Conservation (phyloP, 2,797 vertebrate genomes). For the Melanotaenia parkinsoni region DNA sequence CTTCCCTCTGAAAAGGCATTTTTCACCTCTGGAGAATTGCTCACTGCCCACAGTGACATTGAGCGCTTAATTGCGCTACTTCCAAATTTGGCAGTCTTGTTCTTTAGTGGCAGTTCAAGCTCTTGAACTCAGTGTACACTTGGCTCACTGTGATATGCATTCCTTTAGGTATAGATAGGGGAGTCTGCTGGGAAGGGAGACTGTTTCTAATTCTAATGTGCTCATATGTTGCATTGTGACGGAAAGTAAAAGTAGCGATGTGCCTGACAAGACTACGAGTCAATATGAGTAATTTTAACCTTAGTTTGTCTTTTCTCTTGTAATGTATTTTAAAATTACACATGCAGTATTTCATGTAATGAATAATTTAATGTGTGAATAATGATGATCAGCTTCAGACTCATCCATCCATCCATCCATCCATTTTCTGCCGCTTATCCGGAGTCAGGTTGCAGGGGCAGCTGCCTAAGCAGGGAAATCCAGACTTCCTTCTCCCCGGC, state of each 20-base stretch:
- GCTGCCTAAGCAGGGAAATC: too few species aligned
- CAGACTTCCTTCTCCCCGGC: too few species aligned
- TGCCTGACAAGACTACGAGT: constrained; percentile 11
- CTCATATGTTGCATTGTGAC: constrained; percentile 36
- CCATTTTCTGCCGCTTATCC: too few species aligned
- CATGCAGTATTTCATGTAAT: constrained; percentile 27
- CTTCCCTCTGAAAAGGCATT: constrained; percentile 78
- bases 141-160: constrained; percentile 57
- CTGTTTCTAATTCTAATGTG: constrained; percentile 59
- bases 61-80: constrained; percentile 74
- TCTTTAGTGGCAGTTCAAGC: constrained; percentile 69
- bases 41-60: constrained; percentile 73
- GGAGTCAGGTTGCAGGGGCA: too few species aligned
- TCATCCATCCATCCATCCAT: constrained; percentile 22
- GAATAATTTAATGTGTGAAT: constrained; percentile 49
- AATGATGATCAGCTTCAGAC: constrained; percentile 61
- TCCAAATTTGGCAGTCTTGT: constrained; percentile 73
- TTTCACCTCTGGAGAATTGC: constrained; percentile 72
- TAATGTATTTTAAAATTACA: constrained; percentile 33
- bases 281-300: constrained; percentile 15
- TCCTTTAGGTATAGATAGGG: constrained; percentile 67
- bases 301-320: constrained; percentile 7
- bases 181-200: constrained; percentile 31
- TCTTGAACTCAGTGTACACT: constrained; percentile 67
- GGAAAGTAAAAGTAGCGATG: constrained; percentile 39